phyloP scores from a whole-genome alignment of 2,797 vertebrate genomes.

The Danio albolineatus region DNA sequence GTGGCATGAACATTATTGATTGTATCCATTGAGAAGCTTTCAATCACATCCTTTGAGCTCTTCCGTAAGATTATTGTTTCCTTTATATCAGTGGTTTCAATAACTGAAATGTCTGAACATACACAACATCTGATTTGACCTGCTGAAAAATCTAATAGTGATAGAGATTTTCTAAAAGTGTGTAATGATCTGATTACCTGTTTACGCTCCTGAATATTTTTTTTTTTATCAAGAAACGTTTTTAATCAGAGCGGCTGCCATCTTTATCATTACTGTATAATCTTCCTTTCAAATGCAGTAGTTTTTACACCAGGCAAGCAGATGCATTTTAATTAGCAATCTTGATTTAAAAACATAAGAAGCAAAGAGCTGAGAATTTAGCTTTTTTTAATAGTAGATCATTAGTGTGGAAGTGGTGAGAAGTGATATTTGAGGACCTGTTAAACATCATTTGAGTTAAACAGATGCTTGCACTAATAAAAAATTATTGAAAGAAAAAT shows the following conservation, averaged over 20 bases:
- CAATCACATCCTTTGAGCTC: neutral
- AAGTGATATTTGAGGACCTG: neutral
- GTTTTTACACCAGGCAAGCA: neutral
- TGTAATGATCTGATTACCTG: neutral
- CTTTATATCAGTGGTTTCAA: neutral
- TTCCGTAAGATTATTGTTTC: neutral
- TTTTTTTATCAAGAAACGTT: neutral
- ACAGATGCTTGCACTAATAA: neutral
- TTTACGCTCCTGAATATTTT: neutral
- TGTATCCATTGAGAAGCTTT: neutral
- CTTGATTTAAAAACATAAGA: neutral
- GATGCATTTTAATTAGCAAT: slow-evolving; percentile 10
- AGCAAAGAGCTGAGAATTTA: neutral
- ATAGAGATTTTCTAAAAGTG: neutral
- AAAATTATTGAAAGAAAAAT: neutral
- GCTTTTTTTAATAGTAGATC: neutral
- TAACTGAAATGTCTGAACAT: neutral
- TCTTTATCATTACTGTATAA: neutral
- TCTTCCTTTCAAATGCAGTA: neutral
- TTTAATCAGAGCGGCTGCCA: neutral
- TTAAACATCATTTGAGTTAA: slow-evolving; percentile 2
- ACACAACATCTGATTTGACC: neutral
- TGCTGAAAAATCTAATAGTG: neutral
- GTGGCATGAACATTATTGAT: neutral
- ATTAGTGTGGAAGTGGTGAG: slow-evolving; percentile 1